Base-by-base conservation (phyloP, 2,113 vertebrate species). In the Furnarius figulus region DNA sequence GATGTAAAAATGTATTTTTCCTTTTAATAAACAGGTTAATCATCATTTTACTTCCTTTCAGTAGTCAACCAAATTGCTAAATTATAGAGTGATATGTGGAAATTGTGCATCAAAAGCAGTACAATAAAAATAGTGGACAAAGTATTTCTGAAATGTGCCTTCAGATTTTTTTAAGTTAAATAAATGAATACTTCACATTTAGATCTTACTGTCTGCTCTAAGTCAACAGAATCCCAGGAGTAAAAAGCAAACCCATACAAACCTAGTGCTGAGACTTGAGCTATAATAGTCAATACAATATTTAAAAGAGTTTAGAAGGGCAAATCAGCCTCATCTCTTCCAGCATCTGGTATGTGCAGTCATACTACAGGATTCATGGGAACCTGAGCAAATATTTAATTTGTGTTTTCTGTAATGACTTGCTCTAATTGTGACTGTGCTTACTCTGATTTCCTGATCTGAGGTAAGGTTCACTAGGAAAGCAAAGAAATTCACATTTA, bases 1-100 rank as follows among this genome's bases (percentile, higher is more conserved):
- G 58, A 53, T 77, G 84, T 3, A 12, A n/a, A 80, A 92, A 92
- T 78, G 58, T 7, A 68, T 22, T 85, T 40, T 30, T 94, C 16
- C 21, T 18, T 87, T 95, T 96, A 96, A 93, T 79, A 93, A 92
- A 88, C 30, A 75, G 2, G 19, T 94, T 84, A 91, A 94, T 89
- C 4, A 39, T 75, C 0, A 53, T 76, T 82, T 83, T 77, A 44
- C 23, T 65, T 75, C 37, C 11, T 91, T 77, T 79, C 13, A 42
- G 23, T 7, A 9, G 33, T 30, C 25, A 87, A 25, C 4, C 72
- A 89, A 79, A 67, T 37, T 49, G 9, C 17, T 72, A 2, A n/a
- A 66, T 80, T 71, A 87, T 35, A 47, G 31, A 37, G 8, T 61
- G 14, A 88, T 65, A 12, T 6, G 2, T 35, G 16, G n/a, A 93